Evolutionary conservation across 1,140 invertebrate species (phyloP).

Genomic region (Caenorhabditis brenneri): DNA sequence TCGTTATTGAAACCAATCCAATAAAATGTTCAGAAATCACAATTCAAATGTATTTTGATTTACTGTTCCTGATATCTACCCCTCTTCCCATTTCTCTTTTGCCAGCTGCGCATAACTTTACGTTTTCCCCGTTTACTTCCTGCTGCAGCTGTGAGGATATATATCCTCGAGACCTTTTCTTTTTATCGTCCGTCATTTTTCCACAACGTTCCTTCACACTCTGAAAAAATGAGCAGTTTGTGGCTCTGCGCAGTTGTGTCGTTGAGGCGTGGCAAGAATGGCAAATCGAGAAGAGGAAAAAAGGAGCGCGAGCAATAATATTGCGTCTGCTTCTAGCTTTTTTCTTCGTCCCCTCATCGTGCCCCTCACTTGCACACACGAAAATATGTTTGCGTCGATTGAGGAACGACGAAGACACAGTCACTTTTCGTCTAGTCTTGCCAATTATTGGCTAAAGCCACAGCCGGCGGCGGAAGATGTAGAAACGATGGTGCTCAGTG

Average conservation of each 20-base stretch:
- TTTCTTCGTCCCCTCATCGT: not conserved
- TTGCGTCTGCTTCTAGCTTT: slow-evolving; percentile 35
- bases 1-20: no score
- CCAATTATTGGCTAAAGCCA: not conserved
- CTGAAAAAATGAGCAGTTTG: not conserved
- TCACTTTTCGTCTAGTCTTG: slow-evolving; percentile 5
- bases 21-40: no score
- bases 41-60: no score
- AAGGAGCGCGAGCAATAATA: slow-evolving; percentile 14
- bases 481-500: not conserved
- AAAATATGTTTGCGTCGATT: slow-evolving; percentile 26
- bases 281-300: slow-evolving; percentile 35
- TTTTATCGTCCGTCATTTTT: not conserved
- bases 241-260: not conserved
- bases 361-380: not conserved
- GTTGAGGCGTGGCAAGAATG: slow-evolving; percentile 42
- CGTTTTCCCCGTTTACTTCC: no score
- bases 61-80: no score
- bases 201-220: not conserved
- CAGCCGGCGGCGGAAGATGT: not conserved
- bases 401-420: slow-evolving; percentile 17
- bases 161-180: no score
- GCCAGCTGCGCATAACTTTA: no score
- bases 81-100: no score
- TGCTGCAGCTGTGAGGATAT: no score